A percentile compares a stretch with the other conserved stretches of the same genome.
These are phyloP conservation scores for Conus ventricosus DNA, from an alignment of 1,140 invertebrate species.

Conservation along the genomic window DNA sequence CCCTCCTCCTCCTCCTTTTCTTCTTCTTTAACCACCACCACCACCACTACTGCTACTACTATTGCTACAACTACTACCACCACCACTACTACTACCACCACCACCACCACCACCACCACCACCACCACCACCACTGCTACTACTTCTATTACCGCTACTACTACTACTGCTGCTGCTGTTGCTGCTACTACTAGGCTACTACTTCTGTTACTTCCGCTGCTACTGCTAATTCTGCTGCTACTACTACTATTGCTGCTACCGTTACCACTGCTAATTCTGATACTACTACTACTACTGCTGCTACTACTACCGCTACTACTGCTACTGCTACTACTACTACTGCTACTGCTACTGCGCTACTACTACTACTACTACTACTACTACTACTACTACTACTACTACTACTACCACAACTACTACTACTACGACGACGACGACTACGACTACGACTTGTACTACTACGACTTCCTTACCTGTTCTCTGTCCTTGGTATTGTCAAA, in stretches of 20 bases:
- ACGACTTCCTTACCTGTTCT: no score
- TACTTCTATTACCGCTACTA: background rate
- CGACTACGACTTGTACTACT: no score
- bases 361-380: no score
- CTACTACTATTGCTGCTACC: background rate
- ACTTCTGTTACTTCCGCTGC: no score
- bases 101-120: background rate
- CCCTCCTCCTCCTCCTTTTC: background rate
- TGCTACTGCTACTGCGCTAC: no score
- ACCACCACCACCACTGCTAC: background rate
- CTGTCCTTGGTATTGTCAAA: no score
- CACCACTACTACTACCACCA: background rate
- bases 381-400: no score
- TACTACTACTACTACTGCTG: background rate
- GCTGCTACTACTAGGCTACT: no score
- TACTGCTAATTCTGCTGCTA: no score
- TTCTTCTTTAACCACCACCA: constrained; percentile 8
- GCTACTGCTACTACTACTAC: no score
- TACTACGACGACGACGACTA: no score
- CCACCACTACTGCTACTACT: background rate
- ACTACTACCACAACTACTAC: no score
- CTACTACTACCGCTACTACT: background rate
- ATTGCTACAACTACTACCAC: background rate
- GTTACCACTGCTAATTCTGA: background rate
- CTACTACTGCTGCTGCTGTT: background rate